These are phyloP conservation scores for Machimus rusticus DNA, from an alignment of 2,888 invertebrate genomes.

Conservation along the genomic window DNA sequence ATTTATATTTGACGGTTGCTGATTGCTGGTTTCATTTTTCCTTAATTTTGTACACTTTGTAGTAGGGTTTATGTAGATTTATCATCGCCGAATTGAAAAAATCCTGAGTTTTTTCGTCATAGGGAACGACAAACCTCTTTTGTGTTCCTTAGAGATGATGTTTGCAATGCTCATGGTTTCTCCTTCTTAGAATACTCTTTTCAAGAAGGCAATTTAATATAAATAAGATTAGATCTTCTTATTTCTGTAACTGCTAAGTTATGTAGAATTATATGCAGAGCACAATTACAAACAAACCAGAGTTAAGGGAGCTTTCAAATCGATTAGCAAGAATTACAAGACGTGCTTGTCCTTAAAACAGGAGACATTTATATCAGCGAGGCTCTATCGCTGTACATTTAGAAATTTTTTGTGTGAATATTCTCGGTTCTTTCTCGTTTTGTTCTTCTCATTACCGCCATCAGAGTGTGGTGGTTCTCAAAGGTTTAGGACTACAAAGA, in stretches of 20 bases:
- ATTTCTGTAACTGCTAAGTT: not conserved
- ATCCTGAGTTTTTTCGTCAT: not conserved
- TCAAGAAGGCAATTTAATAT: not conserved
- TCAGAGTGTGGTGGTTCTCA: not conserved
- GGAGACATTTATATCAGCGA: slow-evolving; percentile 7
- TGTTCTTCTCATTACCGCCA: slow-evolving; percentile 28
- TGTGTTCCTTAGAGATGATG: not conserved
- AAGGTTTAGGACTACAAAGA: not conserved
- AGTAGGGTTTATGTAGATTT: too few relatives aligned
- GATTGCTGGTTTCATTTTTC: too few relatives aligned
- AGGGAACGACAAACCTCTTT: not conserved
- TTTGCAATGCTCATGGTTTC: not conserved
- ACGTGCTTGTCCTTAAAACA: not conserved
- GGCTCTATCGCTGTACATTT: not conserved
- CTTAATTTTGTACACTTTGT: too few relatives aligned
- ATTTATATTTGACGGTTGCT: too few relatives aligned
- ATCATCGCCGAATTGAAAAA: not conserved
- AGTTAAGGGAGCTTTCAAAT: not conserved
- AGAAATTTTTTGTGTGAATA: not conserved
- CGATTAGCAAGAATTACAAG: slow-evolving; percentile 29
- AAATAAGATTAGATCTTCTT: not conserved
- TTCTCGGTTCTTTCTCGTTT: not conserved
- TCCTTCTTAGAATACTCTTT: not conserved
- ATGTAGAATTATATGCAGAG: not conserved
- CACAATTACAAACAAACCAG: not conserved